Evolutionary conservation across 2,797 vertebrate species (phyloP).

Genomic region (Champsocephalus gunnari): DNA sequence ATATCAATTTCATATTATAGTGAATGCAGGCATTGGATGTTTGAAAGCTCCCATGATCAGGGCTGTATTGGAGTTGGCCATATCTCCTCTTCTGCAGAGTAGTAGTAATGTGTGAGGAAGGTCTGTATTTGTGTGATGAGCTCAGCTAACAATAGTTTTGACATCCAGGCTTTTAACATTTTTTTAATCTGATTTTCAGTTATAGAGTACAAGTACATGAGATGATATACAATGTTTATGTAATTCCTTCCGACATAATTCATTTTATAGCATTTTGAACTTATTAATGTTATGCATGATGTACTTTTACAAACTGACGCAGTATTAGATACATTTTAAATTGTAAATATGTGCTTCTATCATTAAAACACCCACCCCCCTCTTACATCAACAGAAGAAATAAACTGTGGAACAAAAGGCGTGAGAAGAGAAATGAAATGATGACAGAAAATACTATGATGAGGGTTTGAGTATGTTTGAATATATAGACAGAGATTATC

Average conservation of each 20-base stretch:
- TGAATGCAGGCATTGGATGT: slow-evolving; percentile 14
- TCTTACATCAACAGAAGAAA: background rate
- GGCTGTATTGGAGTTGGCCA: background rate
- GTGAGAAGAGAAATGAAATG: no score
- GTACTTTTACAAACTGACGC: background rate
- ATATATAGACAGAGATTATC: background rate
- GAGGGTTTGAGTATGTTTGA: no score
- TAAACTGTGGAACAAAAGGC: no score
- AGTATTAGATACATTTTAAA: background rate
- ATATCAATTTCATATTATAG: slow-evolving; percentile 22
- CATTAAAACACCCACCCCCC: background rate
- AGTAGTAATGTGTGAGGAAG: background rate
- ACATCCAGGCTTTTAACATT: background rate
- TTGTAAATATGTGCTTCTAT: background rate
- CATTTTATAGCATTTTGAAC: background rate
- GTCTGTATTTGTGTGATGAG: slow-evolving; percentile 17
- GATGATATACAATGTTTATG: background rate
- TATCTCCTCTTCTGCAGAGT: slow-evolving; percentile 8
- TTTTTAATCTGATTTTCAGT: slow-evolving; percentile 1
- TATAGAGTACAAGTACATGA: slow-evolving; percentile 1
- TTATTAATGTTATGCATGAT: background rate
- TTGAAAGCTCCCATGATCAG: slow-evolving; percentile 30
- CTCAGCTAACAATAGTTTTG: background rate
- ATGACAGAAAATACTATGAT: no score
- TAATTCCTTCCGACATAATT: background rate